A percentile compares a stretch with the other conserved stretches of the same genome.
Conservation (phyloP, 2,888 invertebrate species). For the Drosophila tanythrix region DNA sequence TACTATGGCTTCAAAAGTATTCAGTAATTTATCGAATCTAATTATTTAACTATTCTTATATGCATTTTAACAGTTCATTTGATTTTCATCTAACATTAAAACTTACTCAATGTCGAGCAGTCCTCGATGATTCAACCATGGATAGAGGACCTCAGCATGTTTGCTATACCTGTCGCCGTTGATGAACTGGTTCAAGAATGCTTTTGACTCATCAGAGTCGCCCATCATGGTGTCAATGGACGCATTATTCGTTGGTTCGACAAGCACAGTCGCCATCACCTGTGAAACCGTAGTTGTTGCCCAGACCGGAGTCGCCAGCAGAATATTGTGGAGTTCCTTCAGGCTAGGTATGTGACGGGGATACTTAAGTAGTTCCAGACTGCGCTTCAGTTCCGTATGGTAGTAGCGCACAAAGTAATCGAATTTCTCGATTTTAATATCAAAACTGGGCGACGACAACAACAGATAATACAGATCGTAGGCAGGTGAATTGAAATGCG, state of each 20-base stretch:
- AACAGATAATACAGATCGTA: slow-evolving; percentile 77
- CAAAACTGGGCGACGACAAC: slow-evolving; percentile 75
- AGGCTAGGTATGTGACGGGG: slow-evolving; percentile 66
- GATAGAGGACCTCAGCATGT: slow-evolving; percentile 65
- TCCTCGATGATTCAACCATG: slow-evolving; percentile 74
- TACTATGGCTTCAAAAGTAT: slow-evolving; percentile 56
- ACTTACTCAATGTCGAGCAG: slow-evolving; percentile 36
- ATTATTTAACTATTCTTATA: too few relatives aligned
- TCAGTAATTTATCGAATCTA: too few relatives aligned
- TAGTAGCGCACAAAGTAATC: slow-evolving; percentile 82
- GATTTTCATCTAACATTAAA: too few relatives aligned
- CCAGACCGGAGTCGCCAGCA: slow-evolving; percentile 25
- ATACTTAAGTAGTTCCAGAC: slow-evolving; percentile 69
- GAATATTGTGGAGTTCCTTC: slow-evolving; percentile 30
- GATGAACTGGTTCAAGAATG: slow-evolving; percentile 46
- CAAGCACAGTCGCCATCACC: slow-evolving; percentile 56
- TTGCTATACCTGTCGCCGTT: slow-evolving; percentile 57
- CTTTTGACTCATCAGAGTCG: slow-evolving; percentile 26
- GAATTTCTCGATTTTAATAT: slow-evolving; percentile 79
- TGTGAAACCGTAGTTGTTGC: slow-evolving; percentile 42
- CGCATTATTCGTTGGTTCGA: slow-evolving; percentile 68
- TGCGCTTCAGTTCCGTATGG: slow-evolving; percentile 66
- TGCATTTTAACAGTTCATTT: too few relatives aligned
- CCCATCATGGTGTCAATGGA: slow-evolving; percentile 56
- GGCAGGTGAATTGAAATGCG: slow-evolving; percentile 72